phyloP scores from a whole-genome alignment of 1,140 invertebrate genomes.

The Sycobia sp. region DNA sequence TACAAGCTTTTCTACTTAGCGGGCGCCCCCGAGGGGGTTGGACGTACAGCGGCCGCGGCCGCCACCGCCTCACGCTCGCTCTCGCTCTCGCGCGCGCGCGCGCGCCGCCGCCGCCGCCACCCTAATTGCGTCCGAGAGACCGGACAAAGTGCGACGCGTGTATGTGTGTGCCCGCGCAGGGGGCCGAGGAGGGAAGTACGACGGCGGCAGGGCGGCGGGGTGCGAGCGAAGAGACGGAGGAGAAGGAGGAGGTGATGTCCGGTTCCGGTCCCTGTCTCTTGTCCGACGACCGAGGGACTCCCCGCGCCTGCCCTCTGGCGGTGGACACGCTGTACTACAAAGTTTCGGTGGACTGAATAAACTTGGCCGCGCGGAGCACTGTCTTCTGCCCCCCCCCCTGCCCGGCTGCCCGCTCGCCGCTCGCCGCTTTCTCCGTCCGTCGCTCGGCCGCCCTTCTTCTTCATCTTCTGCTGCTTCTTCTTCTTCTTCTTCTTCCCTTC shows the following conservation, averaged over 20 bases:
- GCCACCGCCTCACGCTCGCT: too few relatives aligned
- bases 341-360: constrained; percentile 62
- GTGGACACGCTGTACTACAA: constrained; percentile 62
- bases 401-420: neutral
- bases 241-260: constrained; percentile 51
- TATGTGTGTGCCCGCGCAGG: constrained; percentile 41
- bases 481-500: too few relatives aligned
- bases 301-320: constrained; percentile 57
- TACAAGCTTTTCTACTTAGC: constrained; percentile 64
- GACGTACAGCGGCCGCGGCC: neutral
- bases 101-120: constrained; percentile 48
- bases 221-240: neutral
- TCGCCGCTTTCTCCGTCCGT: neutral
- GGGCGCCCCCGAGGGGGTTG: constrained; percentile 50
- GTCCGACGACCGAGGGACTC: too few relatives aligned
- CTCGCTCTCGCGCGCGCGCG: too few relatives aligned
- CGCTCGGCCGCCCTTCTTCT: neutral
- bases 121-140: constrained; percentile 64
- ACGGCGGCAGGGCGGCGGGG: neutral
- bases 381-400: neutral
- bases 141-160: constrained; percentile 60
- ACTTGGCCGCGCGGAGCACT: constrained; percentile 42
- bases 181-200: neutral
- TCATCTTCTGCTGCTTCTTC: constrained; percentile 22
- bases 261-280: constrained; percentile 53